phyloP scores from a whole-genome alignment of 2,113 vertebrate genomes.

The Pipa parva region DNA sequence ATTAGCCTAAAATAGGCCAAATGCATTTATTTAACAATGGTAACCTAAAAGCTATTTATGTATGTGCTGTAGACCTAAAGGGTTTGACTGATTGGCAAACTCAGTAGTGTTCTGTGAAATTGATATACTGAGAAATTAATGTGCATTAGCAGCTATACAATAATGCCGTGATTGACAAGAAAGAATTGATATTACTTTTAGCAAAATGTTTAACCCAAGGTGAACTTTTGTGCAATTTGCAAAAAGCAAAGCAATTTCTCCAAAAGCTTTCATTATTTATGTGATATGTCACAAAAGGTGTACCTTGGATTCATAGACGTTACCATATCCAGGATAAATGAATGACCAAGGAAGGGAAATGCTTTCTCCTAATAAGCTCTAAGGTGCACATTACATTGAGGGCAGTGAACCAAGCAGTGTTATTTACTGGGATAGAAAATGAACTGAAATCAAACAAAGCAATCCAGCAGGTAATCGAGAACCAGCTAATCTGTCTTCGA shows the following conservation, averaged over 20 bases:
- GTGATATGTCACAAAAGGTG: constrained; percentile 19
- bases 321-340: not conserved
- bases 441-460: constrained; percentile 22
- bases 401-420: constrained; percentile 9
- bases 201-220: not conserved
- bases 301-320: constrained; percentile 1
- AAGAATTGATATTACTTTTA: not conserved
- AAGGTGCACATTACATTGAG: constrained; percentile 23
- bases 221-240: constrained; percentile 1
- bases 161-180: not conserved
- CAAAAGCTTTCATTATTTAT: constrained; percentile 10
- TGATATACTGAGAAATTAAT: no score
- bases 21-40: no score
- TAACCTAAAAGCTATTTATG: no score
- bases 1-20: no score
- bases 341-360: constrained; percentile 1
- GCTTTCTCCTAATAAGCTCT: constrained; percentile 40
- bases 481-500: constrained; percentile 8
- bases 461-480: constrained; percentile 18
- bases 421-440: constrained; percentile 36
- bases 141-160: not conserved
- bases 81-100: no score
- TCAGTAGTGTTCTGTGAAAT: no score
- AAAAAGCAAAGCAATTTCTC: not conserved
- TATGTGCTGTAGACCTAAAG: no score